Percentiles rank a stretch among this genome's conserved stretches.
phyloP scores from a whole-genome alignment of 1,140 invertebrate genomes.

The Anoplophora glabripennis region DNA sequence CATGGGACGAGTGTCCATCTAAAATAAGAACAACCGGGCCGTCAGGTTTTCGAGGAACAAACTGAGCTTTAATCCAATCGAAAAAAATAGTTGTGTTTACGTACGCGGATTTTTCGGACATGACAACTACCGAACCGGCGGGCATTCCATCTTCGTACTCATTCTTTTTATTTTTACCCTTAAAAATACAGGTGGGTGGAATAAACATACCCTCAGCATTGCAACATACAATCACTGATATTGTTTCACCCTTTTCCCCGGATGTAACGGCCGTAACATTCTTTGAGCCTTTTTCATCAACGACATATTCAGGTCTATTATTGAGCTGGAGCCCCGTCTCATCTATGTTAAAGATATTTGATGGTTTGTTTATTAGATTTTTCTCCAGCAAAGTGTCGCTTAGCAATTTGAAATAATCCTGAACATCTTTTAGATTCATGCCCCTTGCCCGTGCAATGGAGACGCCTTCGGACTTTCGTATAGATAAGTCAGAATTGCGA shows the following conservation, averaged over 20 bases:
- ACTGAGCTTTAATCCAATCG: constrained; percentile 37
- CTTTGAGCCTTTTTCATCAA: too few relatives aligned
- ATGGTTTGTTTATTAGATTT: too few relatives aligned
- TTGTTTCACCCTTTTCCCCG: constrained; percentile 36
- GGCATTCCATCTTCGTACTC: constrained; percentile 44
- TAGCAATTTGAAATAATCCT: constrained; percentile 9
- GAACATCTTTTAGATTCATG: too few relatives aligned
- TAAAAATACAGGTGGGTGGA: constrained; percentile 36
- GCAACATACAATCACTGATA: constrained; percentile 34
- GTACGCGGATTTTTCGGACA: constrained; percentile 46
- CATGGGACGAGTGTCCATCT: constrained; percentile 39
- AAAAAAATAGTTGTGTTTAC: constrained; percentile 44
- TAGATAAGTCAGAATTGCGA: constrained; percentile 25
- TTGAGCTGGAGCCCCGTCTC: too few relatives aligned
- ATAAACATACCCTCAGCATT: constrained; percentile 24
- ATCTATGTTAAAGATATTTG: not conserved
- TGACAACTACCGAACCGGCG: constrained; percentile 35
- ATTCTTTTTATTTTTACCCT: constrained; percentile 44
- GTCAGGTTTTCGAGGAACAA: constrained; percentile 34
- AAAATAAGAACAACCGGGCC: constrained; percentile 37
- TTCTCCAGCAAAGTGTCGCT: constrained; percentile 27
- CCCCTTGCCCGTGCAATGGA: not conserved
- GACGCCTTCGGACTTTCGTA: constrained; percentile 15
- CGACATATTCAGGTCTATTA: too few relatives aligned
- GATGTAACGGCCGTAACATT: constrained; percentile 10